phyloP scores from a whole-genome alignment of 2,888 invertebrate species.

The Epirrita christyi region DNA sequence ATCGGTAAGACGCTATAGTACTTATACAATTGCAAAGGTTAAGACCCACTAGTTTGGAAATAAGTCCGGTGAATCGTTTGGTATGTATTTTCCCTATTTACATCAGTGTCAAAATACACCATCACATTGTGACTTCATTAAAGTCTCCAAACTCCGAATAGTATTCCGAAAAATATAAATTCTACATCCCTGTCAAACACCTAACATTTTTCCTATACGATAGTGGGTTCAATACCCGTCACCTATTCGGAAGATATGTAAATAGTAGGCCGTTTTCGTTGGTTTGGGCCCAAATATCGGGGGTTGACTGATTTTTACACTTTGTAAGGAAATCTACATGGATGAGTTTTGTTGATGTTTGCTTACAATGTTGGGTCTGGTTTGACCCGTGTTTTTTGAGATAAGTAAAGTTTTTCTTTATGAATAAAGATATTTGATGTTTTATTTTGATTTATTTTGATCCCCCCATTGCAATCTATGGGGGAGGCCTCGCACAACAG shows the following conservation, averaged over 20 bases:
- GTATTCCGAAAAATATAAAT: too few species aligned
- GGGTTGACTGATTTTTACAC: constrained; percentile 48
- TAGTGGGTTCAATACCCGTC: constrained; percentile 63
- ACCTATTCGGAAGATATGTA: constrained; percentile 53
- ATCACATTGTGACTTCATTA: too few species aligned
- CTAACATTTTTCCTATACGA: constrained; percentile 59
- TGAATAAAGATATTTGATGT: background rate
- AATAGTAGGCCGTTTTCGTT: constrained; percentile 43
- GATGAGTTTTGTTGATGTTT: constrained; percentile 25
- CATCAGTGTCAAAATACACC: too few species aligned
- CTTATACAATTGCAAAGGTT: too few species aligned
- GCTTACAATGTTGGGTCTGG: constrained; percentile 25
- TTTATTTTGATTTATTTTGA: background rate
- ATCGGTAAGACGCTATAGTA: too few species aligned
- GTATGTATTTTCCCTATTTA: too few species aligned
- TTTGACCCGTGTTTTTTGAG: constrained; percentile 13
- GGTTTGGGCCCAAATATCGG: constrained; percentile 25
- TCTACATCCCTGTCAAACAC: background rate
- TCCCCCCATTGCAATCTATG: too few species aligned
- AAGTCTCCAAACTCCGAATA: too few species aligned
- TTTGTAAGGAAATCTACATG: constrained; percentile 44
- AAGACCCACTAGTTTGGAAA: too few species aligned
- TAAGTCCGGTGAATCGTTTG: too few species aligned
- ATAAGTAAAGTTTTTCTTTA: too few species aligned
- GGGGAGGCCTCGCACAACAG: too few species aligned